Evolutionary conservation across 2,888 invertebrate species (phyloP), one percentile per base, ranked within the genome.

Genomic region (Stenodera caucasica): DNA sequence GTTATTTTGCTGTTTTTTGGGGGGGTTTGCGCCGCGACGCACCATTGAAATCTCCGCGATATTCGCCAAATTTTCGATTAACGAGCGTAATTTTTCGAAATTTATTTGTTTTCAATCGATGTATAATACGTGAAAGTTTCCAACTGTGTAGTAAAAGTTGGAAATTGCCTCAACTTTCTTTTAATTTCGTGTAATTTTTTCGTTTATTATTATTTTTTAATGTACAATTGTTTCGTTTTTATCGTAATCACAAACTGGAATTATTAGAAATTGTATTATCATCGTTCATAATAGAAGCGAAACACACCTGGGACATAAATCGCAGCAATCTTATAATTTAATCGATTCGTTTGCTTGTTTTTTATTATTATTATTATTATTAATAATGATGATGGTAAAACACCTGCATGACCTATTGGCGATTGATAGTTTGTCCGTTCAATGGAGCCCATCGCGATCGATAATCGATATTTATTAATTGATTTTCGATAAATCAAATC

Each of bases 391-490:
- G 6, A 45, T 23, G 23, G 23, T 23, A 23, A 45, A 45, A 21
- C 45, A 45, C 45, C 45, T 45, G 45, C 45, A 45, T 45, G 45
- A 45, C 45, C 45, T 45, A 45, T 45, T 45, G 45, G 45, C 23
- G 12, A n/a, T n/a, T n/a, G n/a, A n/a, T n/a, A n/a, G n/a, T n/a
- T n/a, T n/a, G n/a, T n/a, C n/a, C n/a, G n/a, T n/a, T n/a, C n/a
- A n/a, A n/a, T n/a, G n/a, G n/a, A n/a, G n/a, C n/a, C n/a, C n/a
- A n/a, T n/a, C n/a, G n/a, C n/a, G n/a, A n/a, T n/a, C n/a, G n/a
- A n/a, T n/a, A n/a, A n/a, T n/a, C n/a, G n/a, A n/a, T n/a, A n/a
- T n/a, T n/a, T n/a, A n/a, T n/a, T n/a, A n/a, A n/a, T n/a, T n/a
- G n/a, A n/a, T n/a, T n/a, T n/a, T n/a, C n/a, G n/a, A n/a, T n/a